phyloP scores from a whole-genome alignment of 2,113 vertebrate genomes.

The Procavia capensis region DNA sequence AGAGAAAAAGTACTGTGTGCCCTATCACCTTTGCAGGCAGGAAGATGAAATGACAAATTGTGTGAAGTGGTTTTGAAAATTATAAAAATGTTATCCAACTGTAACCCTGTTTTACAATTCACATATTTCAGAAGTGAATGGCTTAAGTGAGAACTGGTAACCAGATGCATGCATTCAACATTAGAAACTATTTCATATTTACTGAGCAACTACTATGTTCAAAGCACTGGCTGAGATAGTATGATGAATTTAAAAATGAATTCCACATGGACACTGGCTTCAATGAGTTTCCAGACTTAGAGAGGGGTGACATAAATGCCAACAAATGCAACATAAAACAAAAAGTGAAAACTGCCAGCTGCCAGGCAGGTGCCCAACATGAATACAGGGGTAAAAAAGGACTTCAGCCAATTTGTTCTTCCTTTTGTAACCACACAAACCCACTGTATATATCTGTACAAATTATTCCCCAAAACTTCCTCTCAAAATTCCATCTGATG shows the following conservation, averaged over 20 bases:
- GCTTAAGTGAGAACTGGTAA: conserved; percentile 11
- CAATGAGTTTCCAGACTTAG: neutral
- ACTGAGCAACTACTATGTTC: neutral
- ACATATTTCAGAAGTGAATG: neutral
- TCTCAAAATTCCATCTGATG: neutral
- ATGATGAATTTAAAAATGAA: neutral
- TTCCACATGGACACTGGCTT: neutral
- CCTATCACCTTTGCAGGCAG: neutral
- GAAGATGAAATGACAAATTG: neutral
- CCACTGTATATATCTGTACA: neutral
- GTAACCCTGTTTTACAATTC: neutral
- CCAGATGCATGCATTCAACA: neutral
- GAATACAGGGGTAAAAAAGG: neutral
- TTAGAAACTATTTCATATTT: conserved; percentile 34
- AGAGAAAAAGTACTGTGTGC: neutral
- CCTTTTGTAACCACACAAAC: neutral
- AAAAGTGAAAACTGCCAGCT: neutral
- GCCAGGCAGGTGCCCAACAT: neutral
- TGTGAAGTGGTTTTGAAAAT: conserved; percentile 21
- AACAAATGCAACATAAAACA: conserved; percentile 18
- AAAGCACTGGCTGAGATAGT: neutral
- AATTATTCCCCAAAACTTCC: conserved; percentile 27
- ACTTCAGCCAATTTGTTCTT: neutral
- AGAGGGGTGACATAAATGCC: neutral
- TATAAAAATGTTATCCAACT: neutral